Evolutionary conservation across 2,797 vertebrate species (phyloP).

Genomic region (Pangasius djambal): DNA sequence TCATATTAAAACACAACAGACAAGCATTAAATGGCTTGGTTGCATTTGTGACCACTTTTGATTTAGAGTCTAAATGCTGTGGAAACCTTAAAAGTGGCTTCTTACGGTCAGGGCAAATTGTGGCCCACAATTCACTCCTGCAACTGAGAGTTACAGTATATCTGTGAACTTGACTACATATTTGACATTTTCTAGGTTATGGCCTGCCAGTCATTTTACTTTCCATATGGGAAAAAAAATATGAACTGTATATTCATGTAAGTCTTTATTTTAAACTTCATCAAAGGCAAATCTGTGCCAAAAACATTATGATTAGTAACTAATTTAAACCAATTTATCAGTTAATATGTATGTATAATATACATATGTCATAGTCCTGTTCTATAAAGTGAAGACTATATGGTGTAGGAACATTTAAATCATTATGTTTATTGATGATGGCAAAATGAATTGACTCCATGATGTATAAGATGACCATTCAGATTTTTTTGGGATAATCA

Average conservation of each 20-base stretch:
- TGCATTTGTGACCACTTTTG: neutral
- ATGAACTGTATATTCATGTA: too few relatives aligned
- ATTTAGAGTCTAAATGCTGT: neutral
- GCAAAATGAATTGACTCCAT: neutral
- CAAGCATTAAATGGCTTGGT: neutral
- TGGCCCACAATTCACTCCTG: neutral
- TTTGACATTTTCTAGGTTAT: neutral
- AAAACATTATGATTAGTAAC: neutral
- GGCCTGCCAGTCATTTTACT: neutral
- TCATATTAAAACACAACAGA: neutral
- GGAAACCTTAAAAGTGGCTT: constrained; percentile 1
- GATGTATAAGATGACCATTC: neutral
- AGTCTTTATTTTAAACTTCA: too few relatives aligned
- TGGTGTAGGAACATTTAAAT: too few relatives aligned
- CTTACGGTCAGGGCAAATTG: neutral
- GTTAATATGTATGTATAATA: neutral
- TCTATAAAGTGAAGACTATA: too few relatives aligned
- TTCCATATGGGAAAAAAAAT: neutral
- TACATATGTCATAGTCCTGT: too few relatives aligned
- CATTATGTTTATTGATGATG: too few relatives aligned
- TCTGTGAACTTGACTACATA: neutral
- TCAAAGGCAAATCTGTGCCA: neutral
- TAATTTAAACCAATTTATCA: neutral
- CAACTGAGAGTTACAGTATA: neutral
- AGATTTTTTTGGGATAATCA: neutral